phyloP scores from a whole-genome alignment of 2,888 invertebrate genomes.

The Lobophora halterata region DNA sequence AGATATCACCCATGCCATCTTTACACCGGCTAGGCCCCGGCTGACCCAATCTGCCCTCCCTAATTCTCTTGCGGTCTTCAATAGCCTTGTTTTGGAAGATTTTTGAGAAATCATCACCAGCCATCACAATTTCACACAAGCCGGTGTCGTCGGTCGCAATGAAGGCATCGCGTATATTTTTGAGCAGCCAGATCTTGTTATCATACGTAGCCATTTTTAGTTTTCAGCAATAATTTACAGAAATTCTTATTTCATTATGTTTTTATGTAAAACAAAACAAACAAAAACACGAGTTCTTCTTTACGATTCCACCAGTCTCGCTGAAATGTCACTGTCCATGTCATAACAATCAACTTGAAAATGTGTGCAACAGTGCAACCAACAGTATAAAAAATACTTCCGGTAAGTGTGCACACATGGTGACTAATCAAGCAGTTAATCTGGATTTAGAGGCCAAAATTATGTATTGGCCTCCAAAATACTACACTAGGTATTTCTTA shows the following conservation, averaged over 20 bases:
- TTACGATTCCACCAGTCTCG: too few relatives aligned
- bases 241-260: neutral
- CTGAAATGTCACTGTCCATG: too few relatives aligned
- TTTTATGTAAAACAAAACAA: neutral
- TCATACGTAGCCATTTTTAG: slow-evolving; percentile 92
- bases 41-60: slow-evolving; percentile 51
- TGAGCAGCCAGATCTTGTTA: slow-evolving; percentile 94
- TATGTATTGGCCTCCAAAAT: too few relatives aligned
- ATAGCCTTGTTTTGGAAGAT: slow-evolving; percentile 70
- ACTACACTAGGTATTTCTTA: too few relatives aligned
- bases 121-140: slow-evolving; percentile 95
- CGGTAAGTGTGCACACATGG: too few relatives aligned
- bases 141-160: slow-evolving; percentile 97
- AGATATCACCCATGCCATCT: slow-evolving; percentile 56
- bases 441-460: too few relatives aligned
- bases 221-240: neutral
- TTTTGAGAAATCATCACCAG: slow-evolving; percentile 88
- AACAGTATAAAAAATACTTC: too few relatives aligned
- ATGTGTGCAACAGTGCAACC: too few relatives aligned
- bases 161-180: slow-evolving; percentile 96
- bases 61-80: slow-evolving; percentile 62
- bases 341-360: too few relatives aligned
- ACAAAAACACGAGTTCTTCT: neutral
- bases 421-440: too few relatives aligned
- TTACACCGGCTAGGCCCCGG: slow-evolving; percentile 60